Evolutionary conservation across 2,888 invertebrate species (phyloP).

Genomic region (Emmelina monodactyla): DNA sequence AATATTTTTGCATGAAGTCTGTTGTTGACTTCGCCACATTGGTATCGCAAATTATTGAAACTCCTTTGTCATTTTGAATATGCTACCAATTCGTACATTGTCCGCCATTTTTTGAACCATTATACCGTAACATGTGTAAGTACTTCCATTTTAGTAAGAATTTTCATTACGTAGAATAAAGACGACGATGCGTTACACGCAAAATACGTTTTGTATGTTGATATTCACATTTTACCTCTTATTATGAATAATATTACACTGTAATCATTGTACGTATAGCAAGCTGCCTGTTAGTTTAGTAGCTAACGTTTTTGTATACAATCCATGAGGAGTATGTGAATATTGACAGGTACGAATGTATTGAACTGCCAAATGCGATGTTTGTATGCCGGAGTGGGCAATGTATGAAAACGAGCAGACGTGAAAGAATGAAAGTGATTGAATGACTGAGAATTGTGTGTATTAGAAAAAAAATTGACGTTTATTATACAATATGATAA

Average conservation of each 20-base stretch:
- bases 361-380: slow-evolving; percentile 60
- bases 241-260: slow-evolving; percentile 15
- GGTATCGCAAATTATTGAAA: too few species aligned
- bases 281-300: neutral
- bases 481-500: slow-evolving; percentile 47
- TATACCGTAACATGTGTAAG: slow-evolving; percentile 48
- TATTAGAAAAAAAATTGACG: slow-evolving; percentile 37
- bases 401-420: slow-evolving; percentile 9
- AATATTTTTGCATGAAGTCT: too few species aligned
- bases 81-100: slow-evolving; percentile 40
- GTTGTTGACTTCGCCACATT: too few species aligned
- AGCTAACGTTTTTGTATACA: neutral
- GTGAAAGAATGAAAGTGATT: neutral
- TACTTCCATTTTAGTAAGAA: slow-evolving; percentile 64
- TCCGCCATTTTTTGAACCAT: slow-evolving; percentile 60
- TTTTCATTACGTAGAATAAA: slow-evolving; percentile 57
- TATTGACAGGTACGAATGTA: slow-evolving; percentile 43
- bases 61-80: slow-evolving; percentile 47
- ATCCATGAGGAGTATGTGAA: slow-evolving; percentile 38
- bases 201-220: too few species aligned
- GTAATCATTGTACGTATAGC: slow-evolving; percentile 3
- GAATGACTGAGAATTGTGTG: slow-evolving; percentile 17
- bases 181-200: too few species aligned
- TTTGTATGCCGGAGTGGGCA: slow-evolving; percentile 16
- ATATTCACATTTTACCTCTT: slow-evolving; percentile 45